Base-by-base conservation (phyloP, 1,140 invertebrate species). In the Monochamus saltuarius region DNA sequence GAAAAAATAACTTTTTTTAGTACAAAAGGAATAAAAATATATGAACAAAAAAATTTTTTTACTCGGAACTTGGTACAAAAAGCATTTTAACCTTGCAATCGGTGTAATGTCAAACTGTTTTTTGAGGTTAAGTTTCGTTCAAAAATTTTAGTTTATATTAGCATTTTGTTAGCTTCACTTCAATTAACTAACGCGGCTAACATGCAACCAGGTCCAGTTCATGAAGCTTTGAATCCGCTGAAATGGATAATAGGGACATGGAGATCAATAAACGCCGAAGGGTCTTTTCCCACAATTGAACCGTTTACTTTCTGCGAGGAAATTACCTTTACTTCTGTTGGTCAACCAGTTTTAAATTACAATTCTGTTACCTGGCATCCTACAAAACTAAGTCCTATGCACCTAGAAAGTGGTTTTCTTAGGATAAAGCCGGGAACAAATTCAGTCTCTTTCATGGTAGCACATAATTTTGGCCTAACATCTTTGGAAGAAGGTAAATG, bases 301-400 rank as follows among this genome's bases (percentile, higher is more conserved):
- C 73, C 81, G 2, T 88, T 88, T 54, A 67, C 66, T 11, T 89
- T 86, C 70, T 76, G 76, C 39, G 85, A 87, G 63, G 80, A 83
- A 63, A 67, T 87, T 1, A 81, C 80, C 54, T 89, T 88, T 64
- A 67, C 64, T 38, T 84, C 81, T 37, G 74, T 70, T 72, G 85
- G 85, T 17, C 84, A 86, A 62, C 85, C 86, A 13, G 82, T 84
- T 77, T 77, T 84, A n/a, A 82, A 80, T 67, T 87, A 81, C 64
- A 73, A 73, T n/a, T 81, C 81, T 2, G 77, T 73, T 66, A 83
- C 83, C 1, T 83, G 77, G 73, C 73, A 86, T 65, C 73, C 80
- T 0, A 79, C 80, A 35, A 81, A 75, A 29, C 78, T 80, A n/a
- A 80, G 72, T 17, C 85, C 84, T 0, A 81, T 88, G 81, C 86